Evolutionary conservation across 2,797 vertebrate genomes (phyloP).

Genomic region (Petrocephalus sullivani): DNA sequence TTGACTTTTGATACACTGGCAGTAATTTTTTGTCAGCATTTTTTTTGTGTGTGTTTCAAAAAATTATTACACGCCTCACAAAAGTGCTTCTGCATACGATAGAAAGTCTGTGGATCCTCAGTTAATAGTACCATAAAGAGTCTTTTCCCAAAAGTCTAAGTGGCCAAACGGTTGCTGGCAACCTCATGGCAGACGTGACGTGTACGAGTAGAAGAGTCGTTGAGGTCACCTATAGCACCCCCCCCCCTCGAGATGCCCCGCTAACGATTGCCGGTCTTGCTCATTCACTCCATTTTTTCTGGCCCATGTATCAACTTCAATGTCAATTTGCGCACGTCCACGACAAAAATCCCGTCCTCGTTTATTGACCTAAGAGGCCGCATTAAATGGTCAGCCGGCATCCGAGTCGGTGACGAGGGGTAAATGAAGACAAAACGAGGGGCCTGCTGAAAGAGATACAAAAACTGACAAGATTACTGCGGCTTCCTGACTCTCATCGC

Average conservation of each 20-base stretch:
- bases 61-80: not conserved
- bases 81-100: not conserved
- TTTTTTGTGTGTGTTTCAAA: not conserved
- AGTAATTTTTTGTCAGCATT: not conserved
- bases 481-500: slow-evolving; percentile 63
- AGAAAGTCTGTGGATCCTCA: too few species aligned
- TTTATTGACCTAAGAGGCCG: not conserved
- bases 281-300: not conserved
- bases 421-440: slow-evolving; percentile 32
- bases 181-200: not conserved
- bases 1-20: not conserved
- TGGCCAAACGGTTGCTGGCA: not conserved
- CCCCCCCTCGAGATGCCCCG: not conserved
- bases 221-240: not conserved
- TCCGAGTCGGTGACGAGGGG: slow-evolving; percentile 24
- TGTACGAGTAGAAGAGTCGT: not conserved
- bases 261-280: not conserved
- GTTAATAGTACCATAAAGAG: not conserved
- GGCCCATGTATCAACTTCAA: not conserved
- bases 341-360: not conserved
- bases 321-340: not conserved
- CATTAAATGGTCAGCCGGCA: not conserved
- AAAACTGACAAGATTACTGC: slow-evolving; percentile 65
- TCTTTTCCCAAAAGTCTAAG: not conserved
- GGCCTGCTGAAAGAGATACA: slow-evolving; percentile 47